Base-by-base conservation (phyloP, 2,797 vertebrate genomes). In the Brotogeris chrysoptera region DNA sequence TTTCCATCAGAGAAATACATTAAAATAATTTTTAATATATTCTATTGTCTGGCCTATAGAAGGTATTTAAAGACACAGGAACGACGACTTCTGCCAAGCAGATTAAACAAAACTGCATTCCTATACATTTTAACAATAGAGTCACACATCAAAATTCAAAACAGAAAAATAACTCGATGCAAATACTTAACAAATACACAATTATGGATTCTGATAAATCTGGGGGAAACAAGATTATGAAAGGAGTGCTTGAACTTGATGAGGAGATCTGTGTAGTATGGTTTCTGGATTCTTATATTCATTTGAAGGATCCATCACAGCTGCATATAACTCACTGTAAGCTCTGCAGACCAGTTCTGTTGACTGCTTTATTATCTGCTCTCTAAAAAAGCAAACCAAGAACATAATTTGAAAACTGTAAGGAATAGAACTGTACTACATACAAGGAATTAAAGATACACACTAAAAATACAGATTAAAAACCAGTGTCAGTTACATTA, bases 291-390 rank as follows among this genome's bases (percentile, higher is more conserved):
- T 99, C 93, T 98, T 99, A 96, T 99, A 99, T 72, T 90, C 95
- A 19, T 98, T 99, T 57, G 90, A 82, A 13, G 99, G 98, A 96
- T 98, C 96, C 98, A 98, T 98, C 94, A 99, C 98, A 9, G 99
- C 98, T 9, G 98, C 89, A 93, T 99, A 98, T 36, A 99, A 97
- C 92, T 99, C 99, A 76, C 94, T 97, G 55, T 99, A 99, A 41
- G 99, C 99, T 97, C 99, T 97, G 97, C 98, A 99, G 95, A 99
- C 98, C 95, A 99, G 97, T 95, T 99, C 99, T 6, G 99, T 99
- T 10, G 99, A 99, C 96, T 98, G 99, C 66, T 98, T 99, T 96
- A 99, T 98, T 87, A 99, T 99, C 97, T 99, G 99, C 70, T 99
- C 99, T 97, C 99, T 99, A 73, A 92, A 72, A 53, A 96, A 90